Evolutionary conservation across 2,888 invertebrate species (phyloP).

Genomic region (Ligdia adustata): DNA sequence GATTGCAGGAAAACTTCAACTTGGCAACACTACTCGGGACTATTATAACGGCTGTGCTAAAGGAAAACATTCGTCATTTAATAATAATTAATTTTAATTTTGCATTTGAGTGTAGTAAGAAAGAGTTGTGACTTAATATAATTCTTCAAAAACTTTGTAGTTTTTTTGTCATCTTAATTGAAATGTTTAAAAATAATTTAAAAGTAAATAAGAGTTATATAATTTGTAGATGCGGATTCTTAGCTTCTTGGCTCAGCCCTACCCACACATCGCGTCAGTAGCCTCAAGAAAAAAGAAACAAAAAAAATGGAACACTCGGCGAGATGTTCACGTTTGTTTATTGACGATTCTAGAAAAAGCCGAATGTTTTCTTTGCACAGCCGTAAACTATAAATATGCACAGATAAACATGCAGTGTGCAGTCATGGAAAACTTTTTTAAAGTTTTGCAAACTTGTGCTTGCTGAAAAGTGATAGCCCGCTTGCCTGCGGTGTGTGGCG

Average conservation of each 20-base stretch:
- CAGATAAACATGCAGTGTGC: conserved; percentile 21
- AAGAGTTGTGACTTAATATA: too few species aligned
- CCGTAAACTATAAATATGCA: conserved; percentile 21
- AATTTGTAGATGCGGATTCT: too few species aligned
- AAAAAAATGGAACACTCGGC: neutral
- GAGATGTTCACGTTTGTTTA: neutral
- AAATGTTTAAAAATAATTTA: too few species aligned
- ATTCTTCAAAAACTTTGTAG: too few species aligned
- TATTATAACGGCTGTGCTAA: conserved; percentile 42
- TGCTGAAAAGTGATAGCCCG: conserved; percentile 45
- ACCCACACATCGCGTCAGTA: too few species aligned
- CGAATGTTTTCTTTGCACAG: conserved; percentile 26
- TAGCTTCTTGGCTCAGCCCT: too few species aligned
- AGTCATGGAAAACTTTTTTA: conserved; percentile 7
- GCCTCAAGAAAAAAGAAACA: neutral
- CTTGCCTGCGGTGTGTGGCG: conserved; percentile 94
- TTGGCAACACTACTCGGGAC: conserved; percentile 28
- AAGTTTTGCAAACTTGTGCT: conserved; percentile 66
- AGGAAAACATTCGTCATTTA: conserved; percentile 40
- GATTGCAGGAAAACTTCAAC: neutral
- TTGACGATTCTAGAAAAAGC: neutral
- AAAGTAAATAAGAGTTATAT: too few species aligned
- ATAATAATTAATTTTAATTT: neutral
- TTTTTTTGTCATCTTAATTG: too few species aligned
- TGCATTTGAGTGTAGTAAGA: neutral